Evolutionary conservation across 2,888 invertebrate genomes (phyloP).

Genomic region (Rhaphigaster nebulosa): DNA sequence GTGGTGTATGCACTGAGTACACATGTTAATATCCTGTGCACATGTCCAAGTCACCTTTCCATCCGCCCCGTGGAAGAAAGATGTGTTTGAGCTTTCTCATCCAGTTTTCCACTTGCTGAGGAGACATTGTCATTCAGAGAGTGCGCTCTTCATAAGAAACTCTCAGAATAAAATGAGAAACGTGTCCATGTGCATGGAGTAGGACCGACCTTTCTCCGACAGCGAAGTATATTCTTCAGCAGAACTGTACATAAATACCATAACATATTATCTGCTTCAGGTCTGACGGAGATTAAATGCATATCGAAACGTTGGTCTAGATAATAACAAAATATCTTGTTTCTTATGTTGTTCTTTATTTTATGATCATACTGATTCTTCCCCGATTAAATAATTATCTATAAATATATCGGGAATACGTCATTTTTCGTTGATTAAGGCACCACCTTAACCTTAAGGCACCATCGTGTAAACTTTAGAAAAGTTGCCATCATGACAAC

Average conservation of each 20-base stretch:
- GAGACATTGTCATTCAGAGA: background rate
- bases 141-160: background rate
- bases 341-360: too few species aligned
- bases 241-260: background rate
- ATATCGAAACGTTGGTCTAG: too few species aligned
- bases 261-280: too few species aligned
- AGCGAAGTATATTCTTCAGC: background rate
- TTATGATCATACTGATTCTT: too few species aligned
- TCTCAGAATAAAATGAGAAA: background rate
- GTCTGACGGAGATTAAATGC: too few species aligned
- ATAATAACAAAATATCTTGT: too few species aligned
- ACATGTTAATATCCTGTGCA: constrained; percentile 3
- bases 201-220: background rate
- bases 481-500: too few species aligned
- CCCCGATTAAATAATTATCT: too few species aligned
- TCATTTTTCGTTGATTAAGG: too few species aligned
- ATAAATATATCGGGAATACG: too few species aligned
- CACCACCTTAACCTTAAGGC: too few species aligned
- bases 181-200: background rate
- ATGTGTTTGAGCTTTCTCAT: constrained; percentile 10
- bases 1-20: background rate
- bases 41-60: constrained; percentile 2
- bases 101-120: background rate
- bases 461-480: too few species aligned
- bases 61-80: background rate